Evolutionary conservation across 2,888 invertebrate species (phyloP), one percentile per base, ranked within the genome.

Genomic region (Harpalus rubripes): DNA sequence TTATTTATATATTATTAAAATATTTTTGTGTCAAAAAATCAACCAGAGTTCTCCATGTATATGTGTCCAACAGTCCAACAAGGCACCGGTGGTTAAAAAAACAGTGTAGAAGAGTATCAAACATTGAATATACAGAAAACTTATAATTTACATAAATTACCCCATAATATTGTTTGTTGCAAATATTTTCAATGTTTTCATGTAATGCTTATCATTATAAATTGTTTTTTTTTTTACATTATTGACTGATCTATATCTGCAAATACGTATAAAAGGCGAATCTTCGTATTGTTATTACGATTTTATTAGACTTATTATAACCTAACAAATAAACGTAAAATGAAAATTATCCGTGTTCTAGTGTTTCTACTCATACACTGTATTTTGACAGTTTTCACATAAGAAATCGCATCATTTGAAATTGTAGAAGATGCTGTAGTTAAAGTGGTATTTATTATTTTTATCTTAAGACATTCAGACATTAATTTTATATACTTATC

Each of bases 401-500:
- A 10, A 22, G 26, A 63, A 63, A 63, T 2, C 7, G 7, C 8
- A 22, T 4, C 22, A 63, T 22, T 63, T 63, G 63, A 63, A 63
- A 0, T 63, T 10, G 18, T 10, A 26, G 63, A 63, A 63, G 26
- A 63, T 63, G 26, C 63, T 63, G 4, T 10, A 63, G 7, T 63
- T 10, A 22, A 7, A 63, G 26, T 63, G 18, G 63, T 63, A 63
- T 59, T 59, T 59, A 59, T 59, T 15, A 59, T 15, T 15, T 22
- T n/a, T 15, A 1, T 59, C 2, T 59, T 22, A 22, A 22, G 3
- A 22, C 22, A 22, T 22, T 22, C 22, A 7, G 32, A 32, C 32
- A 22, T 22, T 32, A 3, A 32, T 32, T 32, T 32, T 32, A 32
- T 1, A 22, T 22, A 22, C 22, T 3, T 22, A 22, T 3, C 22